Conservation (phyloP, 2,888 invertebrate genomes). For the Macrophya annulata region DNA sequence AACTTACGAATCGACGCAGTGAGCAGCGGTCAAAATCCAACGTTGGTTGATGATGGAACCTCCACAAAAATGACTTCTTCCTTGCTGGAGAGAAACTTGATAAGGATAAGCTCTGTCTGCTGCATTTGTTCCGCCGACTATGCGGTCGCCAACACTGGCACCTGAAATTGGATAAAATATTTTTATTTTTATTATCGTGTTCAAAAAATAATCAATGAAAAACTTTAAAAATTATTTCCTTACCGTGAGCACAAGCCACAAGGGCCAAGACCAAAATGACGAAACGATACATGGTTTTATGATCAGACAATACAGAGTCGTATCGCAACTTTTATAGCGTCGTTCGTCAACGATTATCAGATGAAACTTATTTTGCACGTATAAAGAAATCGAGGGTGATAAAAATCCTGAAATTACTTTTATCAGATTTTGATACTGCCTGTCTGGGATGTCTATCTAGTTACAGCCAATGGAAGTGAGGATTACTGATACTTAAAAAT, state of each 20-base stretch:
- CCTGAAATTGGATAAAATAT: conserved; percentile 17
- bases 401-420: background rate
- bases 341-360: conserved; percentile 7
- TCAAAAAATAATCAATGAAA: background rate
- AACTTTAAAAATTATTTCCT: background rate
- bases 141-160: conserved; percentile 43
- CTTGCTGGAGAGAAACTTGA: conserved; percentile 60
- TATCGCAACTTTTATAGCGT: conserved; percentile 18
- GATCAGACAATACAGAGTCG: background rate
- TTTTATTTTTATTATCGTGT: background rate
- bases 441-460: background rate
- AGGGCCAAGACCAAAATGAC: conserved; percentile 16
- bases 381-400: background rate
- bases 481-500: background rate
- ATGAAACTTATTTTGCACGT: background rate
- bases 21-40: conserved; percentile 64
- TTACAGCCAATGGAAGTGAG: background rate
- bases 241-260: conserved; percentile 23
- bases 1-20: conserved; percentile 32
- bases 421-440: background rate
- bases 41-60: conserved; percentile 62
- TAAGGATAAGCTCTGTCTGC: conserved; percentile 61
- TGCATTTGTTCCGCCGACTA: conserved; percentile 63
- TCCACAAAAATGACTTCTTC: conserved; percentile 62
- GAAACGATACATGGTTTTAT: conserved; percentile 28